Conservation (phyloP, 2,888 invertebrate species). For the Apodemia hepburni region DNA sequence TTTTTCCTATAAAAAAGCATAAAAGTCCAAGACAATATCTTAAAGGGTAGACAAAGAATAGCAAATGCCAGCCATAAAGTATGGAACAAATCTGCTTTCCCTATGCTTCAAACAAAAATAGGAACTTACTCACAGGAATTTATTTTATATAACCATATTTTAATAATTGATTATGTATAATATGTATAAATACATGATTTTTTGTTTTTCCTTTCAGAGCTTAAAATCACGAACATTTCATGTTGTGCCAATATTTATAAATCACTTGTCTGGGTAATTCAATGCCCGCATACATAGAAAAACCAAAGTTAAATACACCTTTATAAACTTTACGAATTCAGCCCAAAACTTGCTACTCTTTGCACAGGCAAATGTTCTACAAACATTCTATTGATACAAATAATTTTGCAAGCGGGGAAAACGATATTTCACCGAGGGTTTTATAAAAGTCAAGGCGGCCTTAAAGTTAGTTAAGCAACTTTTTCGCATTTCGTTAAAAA, state of each 20-base stretch:
- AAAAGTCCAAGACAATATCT: too few relatives aligned
- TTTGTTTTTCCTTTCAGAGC: not conserved
- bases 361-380: constrained; percentile 56
- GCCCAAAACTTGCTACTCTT: constrained; percentile 50
- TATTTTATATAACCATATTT: too few relatives aligned
- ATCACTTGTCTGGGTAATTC: constrained; percentile 24
- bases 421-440: constrained; percentile 64
- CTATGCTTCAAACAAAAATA: too few relatives aligned
- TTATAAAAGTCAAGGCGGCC: constrained; percentile 48
- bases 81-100: too few relatives aligned
- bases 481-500: constrained; percentile 73
- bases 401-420: constrained; percentile 54
- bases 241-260: not conserved
- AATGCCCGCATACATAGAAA: constrained; percentile 58
- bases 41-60: too few relatives aligned
- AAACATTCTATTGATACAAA: constrained; percentile 76
- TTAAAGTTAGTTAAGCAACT: constrained; percentile 64
- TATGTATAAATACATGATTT: too few relatives aligned
- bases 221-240: not conserved
- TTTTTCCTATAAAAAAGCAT: too few relatives aligned
- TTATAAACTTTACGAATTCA: constrained; percentile 59
- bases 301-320: constrained; percentile 69
- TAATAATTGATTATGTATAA: too few relatives aligned
- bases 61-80: too few relatives aligned
- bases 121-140: too few relatives aligned